Evolutionary conservation across 2,888 invertebrate genomes (phyloP).

Genomic region (Acanthosepion pharaonis): DNA sequence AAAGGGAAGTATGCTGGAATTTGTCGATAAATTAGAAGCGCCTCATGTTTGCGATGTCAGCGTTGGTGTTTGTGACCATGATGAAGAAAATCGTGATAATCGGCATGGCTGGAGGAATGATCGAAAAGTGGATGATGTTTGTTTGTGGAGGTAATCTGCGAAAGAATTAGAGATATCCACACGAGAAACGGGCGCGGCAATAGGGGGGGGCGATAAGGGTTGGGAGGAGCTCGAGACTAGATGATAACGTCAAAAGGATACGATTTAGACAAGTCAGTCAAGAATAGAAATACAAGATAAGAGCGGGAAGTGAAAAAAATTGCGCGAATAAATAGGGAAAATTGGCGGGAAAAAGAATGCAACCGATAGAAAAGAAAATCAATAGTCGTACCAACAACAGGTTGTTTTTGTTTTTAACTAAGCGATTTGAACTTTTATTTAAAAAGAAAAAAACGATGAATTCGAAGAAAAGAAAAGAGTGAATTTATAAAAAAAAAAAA

Average conservation of each 20-base stretch:
- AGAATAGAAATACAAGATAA: background rate
- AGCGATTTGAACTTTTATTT: no score
- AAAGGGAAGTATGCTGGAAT: background rate
- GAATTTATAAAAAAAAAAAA: no score
- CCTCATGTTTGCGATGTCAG: background rate
- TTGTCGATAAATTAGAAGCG: background rate
- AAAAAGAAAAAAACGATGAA: no score
- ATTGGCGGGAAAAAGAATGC: background rate
- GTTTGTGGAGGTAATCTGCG: background rate
- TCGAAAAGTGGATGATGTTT: background rate
- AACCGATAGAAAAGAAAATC: no score
- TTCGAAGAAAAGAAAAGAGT: no score
- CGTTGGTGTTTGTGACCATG: background rate
- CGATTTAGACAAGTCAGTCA: background rate
- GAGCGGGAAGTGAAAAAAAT: background rate
- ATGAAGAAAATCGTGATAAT: background rate
- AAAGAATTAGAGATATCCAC: background rate
- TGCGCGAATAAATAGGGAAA: background rate
- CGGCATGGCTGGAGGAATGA: background rate
- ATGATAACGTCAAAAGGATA: background rate
- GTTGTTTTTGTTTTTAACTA: no score
- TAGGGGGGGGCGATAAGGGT: no score
- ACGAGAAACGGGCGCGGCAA: background rate
- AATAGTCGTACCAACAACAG: no score
- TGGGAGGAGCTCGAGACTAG: background rate